Conservation (phyloP, 2,888 invertebrate genomes). For the Troglohyphantes excavatus region DNA sequence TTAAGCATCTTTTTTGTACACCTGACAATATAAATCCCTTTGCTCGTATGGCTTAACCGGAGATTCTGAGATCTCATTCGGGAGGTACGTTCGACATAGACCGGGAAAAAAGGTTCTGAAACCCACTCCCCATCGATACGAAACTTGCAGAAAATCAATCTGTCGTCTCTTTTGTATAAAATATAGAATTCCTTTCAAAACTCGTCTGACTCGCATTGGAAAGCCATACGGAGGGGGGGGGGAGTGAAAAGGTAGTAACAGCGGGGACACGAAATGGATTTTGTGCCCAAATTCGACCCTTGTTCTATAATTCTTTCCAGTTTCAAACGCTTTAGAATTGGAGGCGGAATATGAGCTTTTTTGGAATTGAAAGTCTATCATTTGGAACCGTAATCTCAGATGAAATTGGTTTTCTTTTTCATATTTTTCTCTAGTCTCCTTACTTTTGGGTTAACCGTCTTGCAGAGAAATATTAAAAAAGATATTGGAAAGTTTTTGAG, state of each 20-base stretch:
- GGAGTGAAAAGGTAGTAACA: not conserved
- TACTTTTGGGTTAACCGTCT: no score
- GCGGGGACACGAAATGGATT: not conserved
- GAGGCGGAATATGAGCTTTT: not conserved
- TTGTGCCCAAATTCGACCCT: not conserved
- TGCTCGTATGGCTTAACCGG: no score
- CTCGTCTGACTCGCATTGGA: not conserved
- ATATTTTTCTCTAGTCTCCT: no score
- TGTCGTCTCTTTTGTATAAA: not conserved
- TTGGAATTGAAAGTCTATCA: not conserved
- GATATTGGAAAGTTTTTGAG: no score
- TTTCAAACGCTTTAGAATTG: not conserved
- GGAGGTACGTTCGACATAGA: no score
- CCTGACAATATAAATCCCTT: no score
- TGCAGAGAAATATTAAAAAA: no score
- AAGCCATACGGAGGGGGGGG: not conserved
- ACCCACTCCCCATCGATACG: not conserved
- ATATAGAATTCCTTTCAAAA: constrained; percentile 5
- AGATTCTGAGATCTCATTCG: no score
- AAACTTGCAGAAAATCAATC: not conserved
- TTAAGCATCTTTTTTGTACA: no score
- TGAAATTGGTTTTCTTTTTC: no score
- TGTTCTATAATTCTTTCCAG: not conserved
- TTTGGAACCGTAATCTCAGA: not conserved
- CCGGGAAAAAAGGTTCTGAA: not conserved